Conservation (phyloP, 1,140 invertebrate species). For the Drosophila lacteicornis region DNA sequence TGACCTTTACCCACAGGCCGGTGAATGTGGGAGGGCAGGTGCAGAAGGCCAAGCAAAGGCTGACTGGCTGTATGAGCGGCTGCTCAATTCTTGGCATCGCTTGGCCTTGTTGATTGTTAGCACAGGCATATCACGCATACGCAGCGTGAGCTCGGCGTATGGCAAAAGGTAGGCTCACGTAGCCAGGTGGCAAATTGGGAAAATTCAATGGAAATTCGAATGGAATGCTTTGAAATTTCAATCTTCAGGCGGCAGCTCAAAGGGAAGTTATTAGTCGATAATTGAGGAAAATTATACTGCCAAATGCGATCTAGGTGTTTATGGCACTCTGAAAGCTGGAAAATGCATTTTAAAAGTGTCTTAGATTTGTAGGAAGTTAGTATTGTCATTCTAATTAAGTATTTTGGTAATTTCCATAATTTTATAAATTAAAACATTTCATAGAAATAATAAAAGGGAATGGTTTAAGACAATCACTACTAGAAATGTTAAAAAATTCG, state of each 20-base stretch:
- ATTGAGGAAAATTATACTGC: background rate
- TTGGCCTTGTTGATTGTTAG: slow-evolving; percentile 30
- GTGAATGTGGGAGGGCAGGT: slow-evolving; percentile 16
- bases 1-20: slow-evolving; percentile 42
- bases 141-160: slow-evolving; percentile 14
- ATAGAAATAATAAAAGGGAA: too few species aligned
- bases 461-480: too few species aligned
- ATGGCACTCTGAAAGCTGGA: background rate
- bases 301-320: background rate
- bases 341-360: background rate
- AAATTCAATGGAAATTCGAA: slow-evolving; percentile 22
- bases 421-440: background rate
- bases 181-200: slow-evolving; percentile 22
- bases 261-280: background rate
- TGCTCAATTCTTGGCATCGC: slow-evolving; percentile 52
- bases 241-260: background rate
- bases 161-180: background rate
- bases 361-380: too few species aligned
- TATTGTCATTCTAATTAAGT: background rate
- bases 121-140: slow-evolving; percentile 45
- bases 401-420: background rate
- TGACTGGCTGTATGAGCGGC: slow-evolving; percentile 35
- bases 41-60: slow-evolving; percentile 15
- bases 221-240: slow-evolving; percentile 9
- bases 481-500: background rate